Evolutionary conservation across 2,888 invertebrate genomes (phyloP).

Genomic region (Harpalus rufipes): DNA sequence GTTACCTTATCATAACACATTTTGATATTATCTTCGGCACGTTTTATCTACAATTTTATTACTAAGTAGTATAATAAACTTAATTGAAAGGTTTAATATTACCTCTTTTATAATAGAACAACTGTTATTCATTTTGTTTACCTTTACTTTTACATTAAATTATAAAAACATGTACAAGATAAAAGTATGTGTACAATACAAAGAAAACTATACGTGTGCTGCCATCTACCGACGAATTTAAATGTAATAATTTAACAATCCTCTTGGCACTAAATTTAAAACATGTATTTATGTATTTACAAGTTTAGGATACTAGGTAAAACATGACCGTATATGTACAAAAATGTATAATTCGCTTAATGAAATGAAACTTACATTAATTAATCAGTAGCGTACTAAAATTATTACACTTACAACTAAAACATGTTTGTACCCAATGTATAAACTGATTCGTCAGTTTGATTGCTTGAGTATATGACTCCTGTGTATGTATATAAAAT

Average conservation of each 20-base stretch:
- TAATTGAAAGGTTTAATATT: conserved; percentile 49
- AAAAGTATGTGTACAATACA: conserved; percentile 4
- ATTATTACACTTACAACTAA: conserved; percentile 15
- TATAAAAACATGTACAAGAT: neutral
- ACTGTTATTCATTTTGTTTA: conserved; percentile 50
- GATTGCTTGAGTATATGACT: neutral
- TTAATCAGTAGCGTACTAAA: conserved; percentile 35
- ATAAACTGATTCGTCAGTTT: neutral
- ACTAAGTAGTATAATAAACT: conserved; percentile 49
- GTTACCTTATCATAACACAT: conserved; percentile 72
- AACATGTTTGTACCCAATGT: conserved; percentile 45
- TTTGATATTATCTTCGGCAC: conserved; percentile 73
- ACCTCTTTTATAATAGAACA: conserved; percentile 66
- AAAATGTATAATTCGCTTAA: conserved; percentile 19
- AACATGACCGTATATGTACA: conserved; percentile 14
- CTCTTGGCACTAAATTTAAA: too few species aligned
- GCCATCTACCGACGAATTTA: conserved; percentile 7
- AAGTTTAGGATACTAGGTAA: neutral
- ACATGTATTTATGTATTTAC: neutral
- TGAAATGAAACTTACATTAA: conserved; percentile 29
- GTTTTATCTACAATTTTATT: conserved; percentile 74
- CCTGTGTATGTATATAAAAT: conserved; percentile 29
- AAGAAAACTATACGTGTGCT: neutral
- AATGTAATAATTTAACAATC: too few species aligned
- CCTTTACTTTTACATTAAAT: conserved; percentile 9